A percentile compares a stretch with the other conserved stretches of the same genome.
Conservation (phyloP, 2,113 vertebrate species). For the Atherinomorus stipes region DNA sequence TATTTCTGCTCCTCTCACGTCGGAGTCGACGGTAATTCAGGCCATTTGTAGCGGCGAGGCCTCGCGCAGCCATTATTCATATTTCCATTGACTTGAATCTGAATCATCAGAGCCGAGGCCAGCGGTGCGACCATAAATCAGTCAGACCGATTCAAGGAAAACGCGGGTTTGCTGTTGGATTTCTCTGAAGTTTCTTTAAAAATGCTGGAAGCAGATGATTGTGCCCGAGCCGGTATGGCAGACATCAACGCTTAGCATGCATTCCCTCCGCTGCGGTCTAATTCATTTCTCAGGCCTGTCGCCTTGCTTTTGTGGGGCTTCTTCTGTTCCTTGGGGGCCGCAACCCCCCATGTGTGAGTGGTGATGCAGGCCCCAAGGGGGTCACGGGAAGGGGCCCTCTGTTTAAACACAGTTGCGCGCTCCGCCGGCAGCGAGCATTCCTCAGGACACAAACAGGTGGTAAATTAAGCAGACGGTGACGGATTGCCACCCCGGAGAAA, state of each 20-base stretch:
- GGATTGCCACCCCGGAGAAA: constrained; percentile 77
- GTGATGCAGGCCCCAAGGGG: constrained; percentile 60
- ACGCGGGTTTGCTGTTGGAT: constrained; percentile 39
- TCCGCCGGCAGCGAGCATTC: constrained; percentile 69
- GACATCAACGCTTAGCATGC: constrained; percentile 57
- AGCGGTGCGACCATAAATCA: constrained; percentile 47
- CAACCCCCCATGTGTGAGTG: constrained; percentile 66
- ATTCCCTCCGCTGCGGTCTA: constrained; percentile 45
- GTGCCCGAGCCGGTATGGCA: constrained; percentile 30
- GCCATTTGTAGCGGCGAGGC: constrained; percentile 52
- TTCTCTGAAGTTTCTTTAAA: constrained; percentile 49
- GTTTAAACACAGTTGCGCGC: constrained; percentile 79
- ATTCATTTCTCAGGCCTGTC: constrained; percentile 80
- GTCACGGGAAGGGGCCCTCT: constrained; percentile 80
- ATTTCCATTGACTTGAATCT: constrained; percentile 60
- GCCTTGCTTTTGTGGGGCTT: constrained; percentile 68
- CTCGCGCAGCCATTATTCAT: constrained; percentile 48
- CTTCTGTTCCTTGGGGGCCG: constrained; percentile 61
- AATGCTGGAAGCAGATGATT: constrained; percentile 59
- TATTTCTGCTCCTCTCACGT: constrained; percentile 52
- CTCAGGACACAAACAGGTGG: constrained; percentile 76
- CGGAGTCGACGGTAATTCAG: constrained; percentile 62
- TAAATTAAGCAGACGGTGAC: constrained; percentile 81
- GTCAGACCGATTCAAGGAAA: constrained; percentile 27
- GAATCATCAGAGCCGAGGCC: constrained; percentile 47